These are phyloP conservation scores for Rhadina sibilatrix DNA, from an alignment of 2,113 vertebrate genomes.

Conservation along the genomic window DNA sequence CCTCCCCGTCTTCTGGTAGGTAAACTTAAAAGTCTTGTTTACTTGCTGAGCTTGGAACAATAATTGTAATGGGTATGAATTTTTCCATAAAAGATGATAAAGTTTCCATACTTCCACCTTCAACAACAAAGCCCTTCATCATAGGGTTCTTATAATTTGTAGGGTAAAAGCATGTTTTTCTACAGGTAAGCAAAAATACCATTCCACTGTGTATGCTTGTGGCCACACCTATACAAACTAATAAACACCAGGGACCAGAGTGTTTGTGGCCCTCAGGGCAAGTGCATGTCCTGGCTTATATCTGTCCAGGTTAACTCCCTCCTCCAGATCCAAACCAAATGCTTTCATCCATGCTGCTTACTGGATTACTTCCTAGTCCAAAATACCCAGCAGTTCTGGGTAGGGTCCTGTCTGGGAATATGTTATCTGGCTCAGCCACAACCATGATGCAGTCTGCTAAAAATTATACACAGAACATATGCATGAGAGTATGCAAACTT, in stretches of 20 bases:
- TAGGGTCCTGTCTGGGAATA: neutral
- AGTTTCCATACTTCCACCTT: neutral
- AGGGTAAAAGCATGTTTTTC: neutral
- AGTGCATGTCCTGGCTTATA: neutral
- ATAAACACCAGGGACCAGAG: neutral
- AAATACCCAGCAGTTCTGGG: neutral
- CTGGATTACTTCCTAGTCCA: neutral
- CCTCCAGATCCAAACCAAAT: neutral
- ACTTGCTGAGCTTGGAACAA: neutral
- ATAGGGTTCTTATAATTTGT: neutral
- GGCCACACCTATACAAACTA: neutral
- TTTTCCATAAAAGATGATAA: neutral
- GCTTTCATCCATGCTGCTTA: neutral
- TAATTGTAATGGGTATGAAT: neutral
- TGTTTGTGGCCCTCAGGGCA: neutral
- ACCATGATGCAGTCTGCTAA: neutral
- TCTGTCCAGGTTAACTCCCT: neutral
- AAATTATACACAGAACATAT: neutral
- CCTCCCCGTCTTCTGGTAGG: neutral
- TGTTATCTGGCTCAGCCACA: neutral
- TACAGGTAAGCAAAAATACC: neutral
- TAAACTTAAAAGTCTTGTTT: neutral
- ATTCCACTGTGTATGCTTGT: neutral
- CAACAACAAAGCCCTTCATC: neutral
- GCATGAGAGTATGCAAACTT: fast-evolving